A percentile compares a stretch with the other conserved stretches of the same genome.
phyloP scores from a whole-genome alignment of 1,140 invertebrate genomes.

The Magallana ariakensis region DNA sequence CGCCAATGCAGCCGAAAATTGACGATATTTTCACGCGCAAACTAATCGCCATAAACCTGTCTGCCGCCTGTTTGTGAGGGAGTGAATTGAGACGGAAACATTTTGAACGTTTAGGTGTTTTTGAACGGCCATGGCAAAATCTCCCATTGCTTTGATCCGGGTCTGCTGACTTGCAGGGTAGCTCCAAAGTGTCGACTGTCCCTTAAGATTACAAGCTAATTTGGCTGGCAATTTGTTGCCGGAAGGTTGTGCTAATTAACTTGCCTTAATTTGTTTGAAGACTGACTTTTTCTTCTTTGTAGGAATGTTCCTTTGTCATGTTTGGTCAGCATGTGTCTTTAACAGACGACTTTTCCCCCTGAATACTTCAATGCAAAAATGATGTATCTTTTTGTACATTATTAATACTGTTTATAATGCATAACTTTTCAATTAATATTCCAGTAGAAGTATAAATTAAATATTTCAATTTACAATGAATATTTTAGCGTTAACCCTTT shows the following conservation, averaged over 20 bases:
- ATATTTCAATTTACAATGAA: no score
- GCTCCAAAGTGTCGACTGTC: conserved; percentile 24
- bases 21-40: conserved; percentile 35
- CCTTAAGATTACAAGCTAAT: conserved; percentile 19
- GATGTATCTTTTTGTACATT: no score
- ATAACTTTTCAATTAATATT: no score
- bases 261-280: background rate
- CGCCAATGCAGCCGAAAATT: background rate
- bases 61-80: conserved; percentile 23
- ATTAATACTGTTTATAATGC: no score
- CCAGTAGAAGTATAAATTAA: no score
- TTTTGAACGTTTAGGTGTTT: conserved; percentile 12
- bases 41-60: conserved; percentile 21
- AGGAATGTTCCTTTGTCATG: no score
- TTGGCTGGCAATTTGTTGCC: conserved; percentile 12
- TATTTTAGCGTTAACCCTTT: no score
- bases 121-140: background rate
- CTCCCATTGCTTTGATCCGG: background rate
- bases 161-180: background rate
- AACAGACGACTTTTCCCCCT: no score
- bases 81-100: conserved; percentile 7
- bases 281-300: background rate
- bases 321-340: no score
- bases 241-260: background rate
- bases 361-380: no score